A percentile compares a stretch with the other conserved stretches of the same genome.
phyloP scores from a whole-genome alignment of 2,797 vertebrate genomes.

The Catamblyrhynchus diadema region DNA sequence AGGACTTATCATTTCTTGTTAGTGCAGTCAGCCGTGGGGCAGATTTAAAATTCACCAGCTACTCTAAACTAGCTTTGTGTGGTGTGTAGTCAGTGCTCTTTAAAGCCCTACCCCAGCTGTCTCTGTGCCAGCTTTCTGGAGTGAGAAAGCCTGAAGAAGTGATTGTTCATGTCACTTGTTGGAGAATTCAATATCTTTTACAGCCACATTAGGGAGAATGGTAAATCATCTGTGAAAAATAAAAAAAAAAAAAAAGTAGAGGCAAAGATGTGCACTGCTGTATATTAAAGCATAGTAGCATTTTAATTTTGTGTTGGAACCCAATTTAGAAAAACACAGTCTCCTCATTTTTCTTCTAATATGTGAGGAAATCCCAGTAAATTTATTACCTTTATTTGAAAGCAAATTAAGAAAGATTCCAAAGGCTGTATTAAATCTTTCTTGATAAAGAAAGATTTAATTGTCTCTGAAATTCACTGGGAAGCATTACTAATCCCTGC shows the following conservation, averaged over 20 bases:
- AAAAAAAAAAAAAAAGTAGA: background rate
- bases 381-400: background rate
- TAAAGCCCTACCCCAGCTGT: background rate
- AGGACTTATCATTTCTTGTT: background rate
- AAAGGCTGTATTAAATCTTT: background rate
- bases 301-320: background rate
- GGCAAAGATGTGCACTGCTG: background rate
- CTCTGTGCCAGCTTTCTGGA: background rate
- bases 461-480: background rate
- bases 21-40: background rate
- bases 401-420: background rate
- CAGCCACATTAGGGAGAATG: background rate
- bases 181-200: background rate
- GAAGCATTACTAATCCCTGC: background rate
- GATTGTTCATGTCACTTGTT: background rate
- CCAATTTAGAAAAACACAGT: background rate
- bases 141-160: background rate
- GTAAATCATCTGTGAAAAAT: background rate
- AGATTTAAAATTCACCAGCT: background rate
- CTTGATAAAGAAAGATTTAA: conserved; percentile 17
- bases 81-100: background rate
- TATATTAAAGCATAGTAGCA: background rate
- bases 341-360: background rate
- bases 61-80: background rate
- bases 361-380: background rate